Conservation (phyloP, 2,113 vertebrate genomes). For the human (Homo sapiens) region DNA sequence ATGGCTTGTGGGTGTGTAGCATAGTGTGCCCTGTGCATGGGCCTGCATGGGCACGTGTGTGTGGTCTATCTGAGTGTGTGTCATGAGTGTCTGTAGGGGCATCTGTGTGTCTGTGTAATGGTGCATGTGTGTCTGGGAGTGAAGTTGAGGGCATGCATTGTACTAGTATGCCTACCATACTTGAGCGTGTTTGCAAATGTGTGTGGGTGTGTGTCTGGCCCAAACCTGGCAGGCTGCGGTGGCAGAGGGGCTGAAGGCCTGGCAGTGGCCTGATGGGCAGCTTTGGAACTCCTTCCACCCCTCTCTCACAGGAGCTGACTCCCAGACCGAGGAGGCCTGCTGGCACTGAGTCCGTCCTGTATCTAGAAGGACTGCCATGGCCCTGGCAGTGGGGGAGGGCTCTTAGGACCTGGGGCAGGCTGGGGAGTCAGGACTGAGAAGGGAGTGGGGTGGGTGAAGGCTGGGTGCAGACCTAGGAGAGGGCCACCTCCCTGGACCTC, state of each 20-base stretch:
- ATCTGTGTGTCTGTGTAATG: not conserved
- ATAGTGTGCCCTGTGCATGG: too few relatives aligned
- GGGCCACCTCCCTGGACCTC: not conserved
- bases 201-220: not conserved
- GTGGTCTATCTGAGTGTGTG: not conserved
- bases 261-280: not conserved
- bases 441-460: not conserved
- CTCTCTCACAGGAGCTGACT: not conserved
- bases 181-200: not conserved
- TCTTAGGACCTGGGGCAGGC: not conserved
- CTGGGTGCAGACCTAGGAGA: not conserved
- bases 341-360: not conserved
- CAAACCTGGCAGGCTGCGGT: not conserved
- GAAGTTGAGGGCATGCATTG: not conserved
- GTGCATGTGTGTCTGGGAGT: not conserved
- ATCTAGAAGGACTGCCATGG: too few relatives aligned
- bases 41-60: not conserved
- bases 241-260: too few relatives aligned
- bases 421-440: not conserved
- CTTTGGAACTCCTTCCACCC: too few relatives aligned
- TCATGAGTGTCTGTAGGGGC: too few relatives aligned
- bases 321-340: not conserved
- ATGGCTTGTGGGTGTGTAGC: not conserved
- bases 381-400: not conserved
- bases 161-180: not conserved